These are phyloP conservation scores for Dendrocincla tyrannina DNA, from an alignment of 2,797 vertebrate species.

Conservation along the genomic window DNA sequence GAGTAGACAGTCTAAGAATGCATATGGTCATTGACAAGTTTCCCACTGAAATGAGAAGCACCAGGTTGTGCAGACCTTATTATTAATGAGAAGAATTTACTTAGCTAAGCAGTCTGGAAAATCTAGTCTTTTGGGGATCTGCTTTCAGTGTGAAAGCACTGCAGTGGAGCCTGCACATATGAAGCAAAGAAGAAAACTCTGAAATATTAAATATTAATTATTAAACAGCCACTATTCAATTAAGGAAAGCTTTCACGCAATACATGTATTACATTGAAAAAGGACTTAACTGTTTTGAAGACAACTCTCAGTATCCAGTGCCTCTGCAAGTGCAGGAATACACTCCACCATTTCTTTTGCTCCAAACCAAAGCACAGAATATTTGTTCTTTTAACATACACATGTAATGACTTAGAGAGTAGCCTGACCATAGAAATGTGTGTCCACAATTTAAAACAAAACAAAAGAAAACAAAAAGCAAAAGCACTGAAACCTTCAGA, in stretches of 20 bases:
- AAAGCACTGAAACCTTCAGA: not conserved
- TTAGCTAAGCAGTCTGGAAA: constrained; percentile 8
- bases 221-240: not conserved
- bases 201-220: constrained; percentile 22
- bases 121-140: not conserved
- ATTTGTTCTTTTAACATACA: not conserved
- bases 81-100: constrained; percentile 1
- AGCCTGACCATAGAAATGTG: not conserved
- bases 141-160: not conserved
- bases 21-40: not conserved
- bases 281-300: not conserved
- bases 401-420: not conserved
- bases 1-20: not conserved
- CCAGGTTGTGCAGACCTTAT: not conserved
- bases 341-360: not conserved
- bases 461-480: fast-evolving
- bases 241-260: not conserved
- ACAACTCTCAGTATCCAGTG: not conserved
- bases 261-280: not conserved
- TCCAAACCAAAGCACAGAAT: not conserved
- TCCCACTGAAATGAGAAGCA: not conserved
- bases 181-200: not conserved
- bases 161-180: not conserved
- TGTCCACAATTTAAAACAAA: not conserved
- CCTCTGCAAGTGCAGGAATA: not conserved